These are phyloP conservation scores for Echinometra lucunter DNA, from an alignment of 53 echinoderm and acorn worm species.

Conservation along the genomic window DNA sequence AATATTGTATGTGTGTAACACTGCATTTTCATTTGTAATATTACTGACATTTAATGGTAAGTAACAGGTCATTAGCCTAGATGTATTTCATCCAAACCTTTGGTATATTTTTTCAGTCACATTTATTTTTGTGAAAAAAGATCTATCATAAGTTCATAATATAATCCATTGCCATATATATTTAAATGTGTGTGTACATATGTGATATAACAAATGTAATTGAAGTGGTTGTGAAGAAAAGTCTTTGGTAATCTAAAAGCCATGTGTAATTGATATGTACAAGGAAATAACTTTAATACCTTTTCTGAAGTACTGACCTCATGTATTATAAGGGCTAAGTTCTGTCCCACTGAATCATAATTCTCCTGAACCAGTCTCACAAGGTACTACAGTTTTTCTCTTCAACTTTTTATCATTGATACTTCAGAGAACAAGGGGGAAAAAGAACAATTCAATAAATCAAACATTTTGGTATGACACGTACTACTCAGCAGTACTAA, in stretches of 20 bases:
- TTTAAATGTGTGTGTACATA: background rate
- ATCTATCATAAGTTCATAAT: background rate
- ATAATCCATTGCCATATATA: background rate
- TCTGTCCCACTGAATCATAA: too few relatives aligned
- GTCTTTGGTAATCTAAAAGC: background rate
- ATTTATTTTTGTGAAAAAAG: background rate
- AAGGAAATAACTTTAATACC: background rate
- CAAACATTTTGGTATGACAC: too few relatives aligned
- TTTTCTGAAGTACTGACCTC: background rate
- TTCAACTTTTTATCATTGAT: too few relatives aligned
- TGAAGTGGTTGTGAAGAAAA: background rate
- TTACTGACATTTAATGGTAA: slow-evolving; percentile 1
- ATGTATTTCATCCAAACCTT: background rate
- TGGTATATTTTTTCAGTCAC: background rate
- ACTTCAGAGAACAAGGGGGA: too few relatives aligned
- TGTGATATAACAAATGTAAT: background rate
- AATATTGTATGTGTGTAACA: background rate
- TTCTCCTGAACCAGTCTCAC: too few relatives aligned
- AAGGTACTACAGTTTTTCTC: too few relatives aligned
- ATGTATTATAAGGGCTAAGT: background rate
- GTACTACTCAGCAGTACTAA: too few relatives aligned
- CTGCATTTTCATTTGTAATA: background rate
- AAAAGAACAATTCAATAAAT: too few relatives aligned
- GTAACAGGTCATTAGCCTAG: background rate
- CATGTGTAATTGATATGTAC: background rate